These are phyloP conservation scores for Eupithecia subumbrata DNA, from an alignment of 2,888 invertebrate species.

Conservation along the genomic window DNA sequence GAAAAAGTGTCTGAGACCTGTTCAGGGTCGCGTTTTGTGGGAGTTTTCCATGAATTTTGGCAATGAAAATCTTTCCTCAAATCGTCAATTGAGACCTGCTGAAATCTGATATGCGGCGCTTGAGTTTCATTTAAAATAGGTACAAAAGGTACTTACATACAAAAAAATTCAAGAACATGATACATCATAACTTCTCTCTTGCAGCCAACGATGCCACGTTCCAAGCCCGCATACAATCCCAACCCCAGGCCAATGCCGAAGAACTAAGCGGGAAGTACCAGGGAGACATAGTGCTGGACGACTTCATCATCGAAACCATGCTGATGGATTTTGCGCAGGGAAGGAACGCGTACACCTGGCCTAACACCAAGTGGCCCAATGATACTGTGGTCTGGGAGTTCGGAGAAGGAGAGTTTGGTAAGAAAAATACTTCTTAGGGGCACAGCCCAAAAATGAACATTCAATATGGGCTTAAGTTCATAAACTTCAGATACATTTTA, in stretches of 20 bases:
- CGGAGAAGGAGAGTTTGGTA: slow-evolving; percentile 69
- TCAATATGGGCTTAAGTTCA: no score
- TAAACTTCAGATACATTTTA: no score
- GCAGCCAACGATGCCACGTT: slow-evolving; percentile 56
- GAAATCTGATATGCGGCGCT: not conserved
- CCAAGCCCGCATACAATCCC: slow-evolving; percentile 47
- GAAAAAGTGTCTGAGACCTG: not conserved
- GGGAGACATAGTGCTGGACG: slow-evolving; percentile 74
- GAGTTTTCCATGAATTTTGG: not conserved
- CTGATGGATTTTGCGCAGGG: slow-evolving; percentile 64
- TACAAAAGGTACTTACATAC: no score
- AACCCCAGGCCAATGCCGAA: slow-evolving; percentile 61
- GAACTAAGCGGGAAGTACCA: slow-evolving; percentile 73
- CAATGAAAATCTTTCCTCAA: not conserved
- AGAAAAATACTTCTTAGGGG: slow-evolving; percentile 35
- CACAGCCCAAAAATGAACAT: no score
- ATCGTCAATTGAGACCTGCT: not conserved
- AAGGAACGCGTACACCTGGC: slow-evolving; percentile 68
- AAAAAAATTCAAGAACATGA: not conserved
- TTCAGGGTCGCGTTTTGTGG: not conserved
- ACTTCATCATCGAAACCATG: slow-evolving; percentile 67
- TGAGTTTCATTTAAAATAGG: no score
- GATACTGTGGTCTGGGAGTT: slow-evolving; percentile 72
- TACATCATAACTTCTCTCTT: not conserved
- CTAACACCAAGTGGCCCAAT: slow-evolving; percentile 71